A percentile compares a stretch with the other conserved stretches of the same genome.
phyloP scores from a whole-genome alignment of 2,888 invertebrate genomes.

The Hemaris fuciformis region DNA sequence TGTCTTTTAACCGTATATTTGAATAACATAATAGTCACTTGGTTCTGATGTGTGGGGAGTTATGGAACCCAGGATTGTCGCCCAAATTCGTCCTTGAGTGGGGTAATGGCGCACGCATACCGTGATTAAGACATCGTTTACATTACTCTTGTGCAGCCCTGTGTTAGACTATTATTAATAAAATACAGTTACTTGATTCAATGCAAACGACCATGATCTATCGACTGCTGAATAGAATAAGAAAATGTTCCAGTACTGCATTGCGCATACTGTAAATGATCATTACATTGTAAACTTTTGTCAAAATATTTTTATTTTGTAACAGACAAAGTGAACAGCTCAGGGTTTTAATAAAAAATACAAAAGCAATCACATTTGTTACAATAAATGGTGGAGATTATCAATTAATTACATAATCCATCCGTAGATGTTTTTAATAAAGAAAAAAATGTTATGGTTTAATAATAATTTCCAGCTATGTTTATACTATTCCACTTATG shows the following conservation, averaged over 20 bases:
- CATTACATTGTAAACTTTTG: neutral
- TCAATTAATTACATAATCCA: too few species aligned
- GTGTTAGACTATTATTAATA: conserved; percentile 13
- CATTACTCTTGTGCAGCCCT: conserved; percentile 28
- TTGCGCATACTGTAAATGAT: neutral
- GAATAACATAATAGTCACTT: too few species aligned
- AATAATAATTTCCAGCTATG: too few species aligned
- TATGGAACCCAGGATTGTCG: neutral
- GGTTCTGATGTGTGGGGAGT: neutral
- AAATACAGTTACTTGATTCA: neutral
- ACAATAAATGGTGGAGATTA: too few species aligned
- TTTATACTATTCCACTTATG: too few species aligned
- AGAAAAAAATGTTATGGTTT: too few species aligned
- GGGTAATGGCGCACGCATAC: conserved; percentile 43
- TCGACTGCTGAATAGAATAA: neutral
- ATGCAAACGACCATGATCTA: neutral
- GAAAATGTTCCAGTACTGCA: neutral
- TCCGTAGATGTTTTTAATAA: too few species aligned
- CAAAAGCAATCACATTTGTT: too few species aligned
- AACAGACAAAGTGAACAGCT: neutral
- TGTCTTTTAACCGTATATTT: too few species aligned
- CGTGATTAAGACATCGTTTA: conserved; percentile 66
- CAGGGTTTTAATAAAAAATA: too few species aligned
- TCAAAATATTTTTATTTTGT: neutral
- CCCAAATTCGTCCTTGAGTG: neutral